Conservation (phyloP, 2,797 vertebrate species). For the Poeciliopsis infans region DNA sequence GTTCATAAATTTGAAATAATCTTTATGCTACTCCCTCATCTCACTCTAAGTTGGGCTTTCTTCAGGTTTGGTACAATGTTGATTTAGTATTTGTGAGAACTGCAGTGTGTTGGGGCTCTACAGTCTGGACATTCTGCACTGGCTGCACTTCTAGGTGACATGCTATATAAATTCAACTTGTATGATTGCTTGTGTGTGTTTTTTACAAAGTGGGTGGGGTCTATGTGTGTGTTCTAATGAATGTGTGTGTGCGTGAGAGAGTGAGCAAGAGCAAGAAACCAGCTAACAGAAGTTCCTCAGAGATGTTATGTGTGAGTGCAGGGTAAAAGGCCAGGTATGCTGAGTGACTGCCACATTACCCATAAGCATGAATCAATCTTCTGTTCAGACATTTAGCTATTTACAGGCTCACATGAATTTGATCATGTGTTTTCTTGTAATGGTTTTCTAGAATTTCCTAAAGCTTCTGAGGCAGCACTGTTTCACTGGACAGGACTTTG, state of each 20-base stretch:
- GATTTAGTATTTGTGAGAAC: slow-evolving; percentile 8
- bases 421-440: slow-evolving; percentile 74
- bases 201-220: slow-evolving; percentile 55
- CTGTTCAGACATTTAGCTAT: slow-evolving; percentile 70
- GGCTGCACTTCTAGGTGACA: slow-evolving; percentile 31
- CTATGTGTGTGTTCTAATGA: slow-evolving; percentile 37
- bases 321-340: slow-evolving; percentile 57
- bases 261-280: not conserved
- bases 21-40: not conserved
- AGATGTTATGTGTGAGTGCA: slow-evolving; percentile 43
- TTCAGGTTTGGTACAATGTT: not conserved
- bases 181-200: slow-evolving; percentile 26
- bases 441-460: slow-evolving; percentile 64
- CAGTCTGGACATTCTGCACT: slow-evolving; percentile 18
- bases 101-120: not conserved
- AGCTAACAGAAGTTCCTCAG: slow-evolving; percentile 61
- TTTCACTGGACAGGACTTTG: slow-evolving; percentile 36
- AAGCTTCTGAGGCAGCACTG: slow-evolving; percentile 53
- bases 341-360: slow-evolving; percentile 69
- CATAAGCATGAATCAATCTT: slow-evolving; percentile 73
- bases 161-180: slow-evolving; percentile 37
- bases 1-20: slow-evolving; percentile 4
- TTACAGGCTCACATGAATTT: slow-evolving; percentile 69
- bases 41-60: not conserved
- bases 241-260: slow-evolving; percentile 3